phyloP scores from a whole-genome alignment of 2,113 vertebrate species.

The Ameiurus melas region DNA sequence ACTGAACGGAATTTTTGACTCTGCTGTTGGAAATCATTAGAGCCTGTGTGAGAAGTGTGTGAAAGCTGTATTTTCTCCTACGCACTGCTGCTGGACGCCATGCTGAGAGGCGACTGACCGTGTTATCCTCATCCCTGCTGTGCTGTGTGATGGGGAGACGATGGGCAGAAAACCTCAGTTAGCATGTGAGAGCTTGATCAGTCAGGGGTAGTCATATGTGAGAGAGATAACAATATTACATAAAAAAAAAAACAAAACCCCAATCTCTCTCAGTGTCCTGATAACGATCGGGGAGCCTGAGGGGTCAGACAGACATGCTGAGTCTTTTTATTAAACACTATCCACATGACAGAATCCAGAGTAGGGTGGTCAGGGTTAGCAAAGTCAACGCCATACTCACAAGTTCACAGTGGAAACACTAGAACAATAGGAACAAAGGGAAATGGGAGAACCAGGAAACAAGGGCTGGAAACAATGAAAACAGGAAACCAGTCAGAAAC shows the following conservation, averaged over 20 bases:
- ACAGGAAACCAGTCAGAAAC: background rate
- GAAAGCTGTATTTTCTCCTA: slow-evolving; percentile 22
- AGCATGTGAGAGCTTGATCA: slow-evolving; percentile 7
- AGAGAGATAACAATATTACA: background rate
- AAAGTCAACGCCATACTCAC: background rate
- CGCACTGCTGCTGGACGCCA: slow-evolving; percentile 10
- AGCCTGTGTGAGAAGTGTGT: slow-evolving; percentile 9
- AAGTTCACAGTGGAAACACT: background rate
- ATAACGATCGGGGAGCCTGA: background rate
- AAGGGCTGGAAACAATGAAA: background rate
- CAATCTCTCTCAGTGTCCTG: background rate
- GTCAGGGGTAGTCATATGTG: background rate
- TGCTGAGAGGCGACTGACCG: slow-evolving; percentile 18
- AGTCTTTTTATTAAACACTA: background rate
- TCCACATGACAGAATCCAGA: background rate
- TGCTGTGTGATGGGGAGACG: background rate
- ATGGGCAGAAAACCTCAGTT: slow-evolving; percentile 1
- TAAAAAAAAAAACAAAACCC: background rate
- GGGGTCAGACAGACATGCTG: background rate
- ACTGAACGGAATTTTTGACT: slow-evolving; percentile 6
- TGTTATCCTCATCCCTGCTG: slow-evolving; percentile 24
- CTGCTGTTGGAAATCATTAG: slow-evolving; percentile 7
- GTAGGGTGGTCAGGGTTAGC: background rate
- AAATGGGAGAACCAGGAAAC: background rate
- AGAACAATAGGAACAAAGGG: background rate